Evolutionary conservation across 2,797 vertebrate genomes (phyloP).

Genomic region (Poecilia velifera): DNA sequence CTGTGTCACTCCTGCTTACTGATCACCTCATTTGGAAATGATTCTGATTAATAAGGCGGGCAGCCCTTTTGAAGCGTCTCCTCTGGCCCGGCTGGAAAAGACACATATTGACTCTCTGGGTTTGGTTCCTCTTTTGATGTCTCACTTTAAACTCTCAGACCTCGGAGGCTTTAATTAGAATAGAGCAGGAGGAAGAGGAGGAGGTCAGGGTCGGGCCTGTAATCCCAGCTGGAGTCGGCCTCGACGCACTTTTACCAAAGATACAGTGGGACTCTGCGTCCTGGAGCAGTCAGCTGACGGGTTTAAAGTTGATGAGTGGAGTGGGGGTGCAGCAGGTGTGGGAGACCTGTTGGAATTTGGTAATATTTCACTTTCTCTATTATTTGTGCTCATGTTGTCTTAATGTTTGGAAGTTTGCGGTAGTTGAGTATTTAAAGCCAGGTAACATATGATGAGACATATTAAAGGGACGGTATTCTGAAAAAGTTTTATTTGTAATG

Average conservation of each 20-base stretch:
- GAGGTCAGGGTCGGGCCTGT: constrained; percentile 40
- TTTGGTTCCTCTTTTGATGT: constrained; percentile 81
- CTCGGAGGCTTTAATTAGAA: constrained; percentile 69
- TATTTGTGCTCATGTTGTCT: neutral
- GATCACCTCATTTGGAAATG: constrained; percentile 77
- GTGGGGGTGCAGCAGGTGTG: neutral
- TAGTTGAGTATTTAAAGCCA: neutral
- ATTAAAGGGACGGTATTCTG: neutral
- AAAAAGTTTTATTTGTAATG: too few species aligned
- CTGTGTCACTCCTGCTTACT: constrained; percentile 53
- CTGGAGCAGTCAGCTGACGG: neutral
- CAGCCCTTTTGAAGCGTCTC: constrained; percentile 76
- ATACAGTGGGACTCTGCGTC: neutral
- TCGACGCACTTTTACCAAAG: constrained; percentile 25
- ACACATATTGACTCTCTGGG: constrained; percentile 82
- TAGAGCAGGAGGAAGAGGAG: constrained; percentile 14
- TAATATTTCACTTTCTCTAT: neutral
- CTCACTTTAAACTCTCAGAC: constrained; percentile 76
- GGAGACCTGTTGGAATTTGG: neutral
- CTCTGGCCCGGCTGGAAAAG: constrained; percentile 77
- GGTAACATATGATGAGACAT: neutral
- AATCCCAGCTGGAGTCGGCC: constrained; percentile 30
- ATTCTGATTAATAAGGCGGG: constrained; percentile 75
- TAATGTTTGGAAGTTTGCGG: neutral
- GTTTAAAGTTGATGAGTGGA: neutral